Evolutionary conservation across 2,113 vertebrate genomes (phyloP).

Genomic region (Nibea albiflora): DNA sequence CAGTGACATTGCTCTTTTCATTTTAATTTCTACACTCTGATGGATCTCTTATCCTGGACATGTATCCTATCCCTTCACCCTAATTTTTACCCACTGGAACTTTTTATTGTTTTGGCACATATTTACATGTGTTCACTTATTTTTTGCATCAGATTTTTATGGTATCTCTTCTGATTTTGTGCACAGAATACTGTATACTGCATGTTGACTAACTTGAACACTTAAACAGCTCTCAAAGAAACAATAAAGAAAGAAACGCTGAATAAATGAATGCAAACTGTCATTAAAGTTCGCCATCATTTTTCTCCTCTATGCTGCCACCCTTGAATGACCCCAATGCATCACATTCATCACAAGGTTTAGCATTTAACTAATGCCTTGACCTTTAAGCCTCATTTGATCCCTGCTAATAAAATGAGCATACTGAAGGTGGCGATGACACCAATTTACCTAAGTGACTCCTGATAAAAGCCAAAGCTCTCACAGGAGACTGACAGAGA

Average conservation of each 20-base stretch:
- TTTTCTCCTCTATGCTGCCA: not conserved
- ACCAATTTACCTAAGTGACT: conserved; percentile 33
- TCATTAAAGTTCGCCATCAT: not conserved
- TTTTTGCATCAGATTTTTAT: not conserved
- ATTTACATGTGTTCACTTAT: not conserved
- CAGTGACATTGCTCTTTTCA: not conserved
- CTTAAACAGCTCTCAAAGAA: not conserved
- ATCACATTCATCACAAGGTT: conserved; percentile 26
- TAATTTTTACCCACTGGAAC: not conserved
- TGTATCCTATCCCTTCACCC: not conserved
- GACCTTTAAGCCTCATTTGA: conserved; percentile 56
- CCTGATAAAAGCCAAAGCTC: conserved; percentile 22
- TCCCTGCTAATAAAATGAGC: conserved; percentile 32
- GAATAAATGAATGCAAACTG: not conserved
- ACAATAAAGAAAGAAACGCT: not conserved
- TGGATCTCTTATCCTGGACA: not conserved
- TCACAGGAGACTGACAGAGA: not conserved
- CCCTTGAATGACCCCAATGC: conserved; percentile 7
- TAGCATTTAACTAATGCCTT: conserved; percentile 48
- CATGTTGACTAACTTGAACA: not conserved
- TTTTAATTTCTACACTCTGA: conserved; percentile 7
- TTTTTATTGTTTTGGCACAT: not conserved
- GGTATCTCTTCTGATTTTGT: not conserved
- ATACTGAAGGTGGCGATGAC: conserved; percentile 31
- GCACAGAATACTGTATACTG: not conserved